Conservation (phyloP, 2,797 vertebrate species). For the Capromys pilorides region DNA sequence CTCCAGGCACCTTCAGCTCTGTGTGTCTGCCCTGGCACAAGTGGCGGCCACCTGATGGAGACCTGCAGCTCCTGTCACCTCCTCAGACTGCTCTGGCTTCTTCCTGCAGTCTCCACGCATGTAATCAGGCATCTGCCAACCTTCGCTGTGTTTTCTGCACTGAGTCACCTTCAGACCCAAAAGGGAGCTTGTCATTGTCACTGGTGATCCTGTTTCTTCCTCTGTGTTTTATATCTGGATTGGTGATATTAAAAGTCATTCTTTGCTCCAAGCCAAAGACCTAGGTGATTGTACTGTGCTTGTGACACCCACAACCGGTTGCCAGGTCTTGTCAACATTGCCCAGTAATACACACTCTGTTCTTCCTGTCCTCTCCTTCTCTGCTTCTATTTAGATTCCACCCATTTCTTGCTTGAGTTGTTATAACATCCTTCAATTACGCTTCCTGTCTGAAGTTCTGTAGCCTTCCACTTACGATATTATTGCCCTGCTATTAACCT, state of each 20-base stretch:
- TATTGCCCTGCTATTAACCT: background rate
- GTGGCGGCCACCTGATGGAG: background rate
- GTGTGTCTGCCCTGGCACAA: background rate
- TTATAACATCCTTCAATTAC: background rate
- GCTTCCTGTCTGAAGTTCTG: background rate
- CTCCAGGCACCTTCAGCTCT: background rate
- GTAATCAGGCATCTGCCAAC: background rate
- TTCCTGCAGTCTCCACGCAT: background rate
- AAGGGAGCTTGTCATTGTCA: background rate
- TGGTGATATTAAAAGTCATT: background rate
- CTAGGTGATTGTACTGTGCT: background rate
- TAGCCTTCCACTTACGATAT: background rate
- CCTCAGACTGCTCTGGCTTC: background rate
- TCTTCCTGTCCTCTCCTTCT: background rate
- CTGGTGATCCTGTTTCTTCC: background rate
- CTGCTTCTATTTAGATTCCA: conserved; percentile 12
- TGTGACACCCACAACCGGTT: background rate
- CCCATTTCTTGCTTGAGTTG: background rate
- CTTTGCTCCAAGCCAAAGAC: background rate
- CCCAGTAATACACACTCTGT: background rate
- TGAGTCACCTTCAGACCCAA: background rate
- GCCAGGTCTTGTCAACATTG: background rate
- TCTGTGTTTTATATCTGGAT: background rate
- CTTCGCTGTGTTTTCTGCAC: background rate
- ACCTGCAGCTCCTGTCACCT: background rate